Evolutionary conservation across 2,888 invertebrate species (phyloP).

Genomic region (Lasioglossum morio): DNA sequence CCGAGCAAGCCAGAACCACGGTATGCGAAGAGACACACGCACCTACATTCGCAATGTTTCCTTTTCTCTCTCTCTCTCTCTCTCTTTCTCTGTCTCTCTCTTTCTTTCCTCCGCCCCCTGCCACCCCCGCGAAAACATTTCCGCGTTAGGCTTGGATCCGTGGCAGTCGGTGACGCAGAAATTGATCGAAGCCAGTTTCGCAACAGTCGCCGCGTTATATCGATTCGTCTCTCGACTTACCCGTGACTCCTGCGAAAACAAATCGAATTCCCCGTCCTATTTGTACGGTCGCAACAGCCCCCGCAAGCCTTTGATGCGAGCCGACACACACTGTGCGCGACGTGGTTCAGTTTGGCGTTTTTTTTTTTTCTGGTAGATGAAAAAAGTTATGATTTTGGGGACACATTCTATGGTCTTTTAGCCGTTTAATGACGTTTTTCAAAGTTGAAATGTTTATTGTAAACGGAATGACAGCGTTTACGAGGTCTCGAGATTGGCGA

Average conservation of each 20-base stretch:
- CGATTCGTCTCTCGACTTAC: conserved; percentile 29
- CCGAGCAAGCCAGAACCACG: conserved; percentile 17
- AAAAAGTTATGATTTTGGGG: neutral
- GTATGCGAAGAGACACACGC: conserved; percentile 42
- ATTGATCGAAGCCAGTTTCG: conserved; percentile 31
- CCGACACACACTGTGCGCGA: neutral
- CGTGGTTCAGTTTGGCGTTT: neutral
- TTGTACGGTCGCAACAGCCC: neutral
- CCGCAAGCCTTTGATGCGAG: neutral
- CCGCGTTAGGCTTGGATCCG: conserved; percentile 14
- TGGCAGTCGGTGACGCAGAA: conserved; percentile 27
- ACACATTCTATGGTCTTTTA: neutral
- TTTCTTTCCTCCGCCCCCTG: neutral
- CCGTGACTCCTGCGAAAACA: neutral
- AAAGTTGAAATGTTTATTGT: neutral
- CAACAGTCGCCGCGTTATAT: conserved; percentile 17
- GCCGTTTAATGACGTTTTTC: neutral
- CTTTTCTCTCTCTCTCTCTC: neutral
- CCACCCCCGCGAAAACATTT: conserved; percentile 14
- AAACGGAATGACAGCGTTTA: neutral
- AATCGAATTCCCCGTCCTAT: conserved; percentile 27
- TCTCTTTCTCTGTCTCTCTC: neutral
- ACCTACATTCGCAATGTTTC: conserved; percentile 39
- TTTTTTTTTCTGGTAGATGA: neutral
- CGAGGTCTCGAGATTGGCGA: no score